Conservation (phyloP, 2,797 vertebrate species). For the Sus cebifrons region DNA sequence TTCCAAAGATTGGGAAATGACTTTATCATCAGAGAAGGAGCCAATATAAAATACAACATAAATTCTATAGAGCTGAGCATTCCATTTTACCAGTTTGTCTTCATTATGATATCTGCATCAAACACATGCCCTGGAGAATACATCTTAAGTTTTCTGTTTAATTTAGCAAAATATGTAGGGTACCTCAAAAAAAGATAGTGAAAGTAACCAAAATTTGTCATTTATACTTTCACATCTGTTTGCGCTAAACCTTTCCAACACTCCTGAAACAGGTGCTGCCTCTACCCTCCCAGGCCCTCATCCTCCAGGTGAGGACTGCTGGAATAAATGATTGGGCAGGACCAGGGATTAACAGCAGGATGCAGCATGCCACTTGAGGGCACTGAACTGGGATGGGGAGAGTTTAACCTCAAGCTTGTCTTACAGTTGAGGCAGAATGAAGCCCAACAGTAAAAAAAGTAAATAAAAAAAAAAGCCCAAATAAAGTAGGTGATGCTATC, state of each 20-base stretch:
- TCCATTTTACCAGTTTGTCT: not conserved
- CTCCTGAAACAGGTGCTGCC: not conserved
- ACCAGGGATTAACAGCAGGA: not conserved
- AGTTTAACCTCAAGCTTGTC: not conserved
- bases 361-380: too few relatives aligned
- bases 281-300: not conserved
- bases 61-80: not conserved
- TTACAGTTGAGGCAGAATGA: not conserved
- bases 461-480: not conserved
- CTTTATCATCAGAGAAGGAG: not conserved
- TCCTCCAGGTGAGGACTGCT: too few relatives aligned
- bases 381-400: not conserved
- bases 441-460: too few relatives aligned
- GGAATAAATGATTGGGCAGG: rapidly evolving
- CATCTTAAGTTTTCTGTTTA: not conserved
- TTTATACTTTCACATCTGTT: not conserved
- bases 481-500: not conserved
- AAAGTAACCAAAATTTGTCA: not conserved
- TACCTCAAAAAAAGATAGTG: not conserved
- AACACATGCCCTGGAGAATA: not conserved
- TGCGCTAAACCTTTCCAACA: not conserved
- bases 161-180: not conserved
- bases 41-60: not conserved
- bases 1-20: not conserved
- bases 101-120: not conserved